Base-by-base conservation (phyloP, 2,797 vertebrate species). In the Paedocypris micromegethes region DNA sequence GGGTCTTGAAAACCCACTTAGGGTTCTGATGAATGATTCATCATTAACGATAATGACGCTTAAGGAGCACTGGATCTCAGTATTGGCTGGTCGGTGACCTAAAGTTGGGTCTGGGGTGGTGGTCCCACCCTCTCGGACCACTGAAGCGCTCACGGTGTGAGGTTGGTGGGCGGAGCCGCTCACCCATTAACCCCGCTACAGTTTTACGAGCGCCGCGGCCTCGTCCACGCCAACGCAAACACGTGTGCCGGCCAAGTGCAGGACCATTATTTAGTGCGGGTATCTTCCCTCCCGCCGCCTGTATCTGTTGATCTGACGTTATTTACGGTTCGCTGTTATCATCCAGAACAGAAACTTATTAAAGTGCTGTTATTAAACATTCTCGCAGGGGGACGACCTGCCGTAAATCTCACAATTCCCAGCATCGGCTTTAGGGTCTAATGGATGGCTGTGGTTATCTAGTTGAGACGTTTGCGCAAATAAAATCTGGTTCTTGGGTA, bases 121-220 rank as follows among this genome's bases (percentile, higher is more conserved):
- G 5, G 51, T 39, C 51, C 51, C 6, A 6, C 23, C 76, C 8
- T 77, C 78, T 82, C 74, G 82, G 83, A 83, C 86, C 86, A 84
- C 86, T 86, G 83, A 84, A 84, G 83, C 5, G 5, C 51, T 65
- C 81, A 77, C 70, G 76, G 80, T 82, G 84, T 87, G 84, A 84
- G 86, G 84, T 82, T 79, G 52, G 75, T 86, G 84, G 88, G 87
- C 79, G 84, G 85, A 78, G 83, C 85, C 80, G 45, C 84, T 78
- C 78, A 84, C 83, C 76, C 82, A 86, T 88, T 88, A 88, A 89
- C 86, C 87, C 87, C 77, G 70, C 82, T 85, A 78, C 77, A 87
- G 82, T 88, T 89, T 88, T 86, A 86, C 78, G 83, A 84, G 83
- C 74, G 76, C 70, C 72, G 71, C 79, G 81, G 68, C 62, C 78